Percentiles rank a stretch among this genome's conserved stretches.
Evolutionary conservation across 2,888 invertebrate species (phyloP).

Genomic region (Drosophila mayaguana): DNA sequence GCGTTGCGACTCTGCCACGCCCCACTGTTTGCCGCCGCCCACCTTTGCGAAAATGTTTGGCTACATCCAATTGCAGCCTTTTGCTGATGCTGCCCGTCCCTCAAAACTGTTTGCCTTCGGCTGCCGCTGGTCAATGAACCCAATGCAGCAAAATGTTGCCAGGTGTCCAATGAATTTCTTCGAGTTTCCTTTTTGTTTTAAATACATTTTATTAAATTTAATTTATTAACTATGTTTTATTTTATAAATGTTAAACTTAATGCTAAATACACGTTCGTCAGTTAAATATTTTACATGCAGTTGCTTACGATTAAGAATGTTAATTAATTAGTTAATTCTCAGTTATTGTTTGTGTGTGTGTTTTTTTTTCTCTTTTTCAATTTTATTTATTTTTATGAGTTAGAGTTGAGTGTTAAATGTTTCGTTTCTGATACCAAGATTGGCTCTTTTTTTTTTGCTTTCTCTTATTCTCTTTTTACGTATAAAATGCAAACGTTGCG

Average conservation of each 20-base stretch:
- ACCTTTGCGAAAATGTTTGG: constrained; percentile 54
- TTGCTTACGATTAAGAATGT: constrained; percentile 61
- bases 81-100: constrained; percentile 21
- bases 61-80: constrained; percentile 57
- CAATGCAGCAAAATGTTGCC: neutral
- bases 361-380: constrained; percentile 23
- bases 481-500: constrained; percentile 77
- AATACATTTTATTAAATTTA: constrained; percentile 82
- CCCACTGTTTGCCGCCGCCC: constrained; percentile 30
- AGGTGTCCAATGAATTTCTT: neutral
- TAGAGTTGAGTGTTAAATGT: constrained; percentile 40
- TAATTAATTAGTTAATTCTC: constrained; percentile 45
- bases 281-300: constrained; percentile 80
- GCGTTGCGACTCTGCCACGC: constrained; percentile 25
- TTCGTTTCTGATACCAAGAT: constrained; percentile 14
- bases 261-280: constrained; percentile 54
- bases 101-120: constrained; percentile 33
- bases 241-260: constrained; percentile 61
- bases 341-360: constrained; percentile 50
- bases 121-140: constrained; percentile 37
- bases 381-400: constrained; percentile 36
- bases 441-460: neutral
- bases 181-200: constrained; percentile 28
- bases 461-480: constrained; percentile 53
- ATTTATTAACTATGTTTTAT: constrained; percentile 71